These are phyloP conservation scores for Psophia crepitans DNA, from an alignment of 2,113 vertebrate species.

Conservation along the genomic window DNA sequence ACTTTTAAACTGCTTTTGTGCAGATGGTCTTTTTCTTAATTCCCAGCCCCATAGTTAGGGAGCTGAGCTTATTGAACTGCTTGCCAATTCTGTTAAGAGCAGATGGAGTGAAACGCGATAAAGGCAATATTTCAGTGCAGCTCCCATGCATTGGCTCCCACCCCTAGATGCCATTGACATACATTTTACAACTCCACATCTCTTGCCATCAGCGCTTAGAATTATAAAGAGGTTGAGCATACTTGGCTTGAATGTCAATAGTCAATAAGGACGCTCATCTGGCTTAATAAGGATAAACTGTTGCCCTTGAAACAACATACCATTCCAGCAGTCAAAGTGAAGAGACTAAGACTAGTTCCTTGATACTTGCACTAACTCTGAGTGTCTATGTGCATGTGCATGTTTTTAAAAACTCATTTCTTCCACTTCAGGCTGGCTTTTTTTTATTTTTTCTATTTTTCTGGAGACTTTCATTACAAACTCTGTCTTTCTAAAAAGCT, in stretches of 20 bases:
- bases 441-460: background rate
- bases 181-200: background rate
- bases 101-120: conserved; percentile 16
- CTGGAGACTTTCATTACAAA: background rate
- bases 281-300: conserved; percentile 34
- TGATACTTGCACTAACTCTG: background rate
- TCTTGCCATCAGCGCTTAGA: background rate
- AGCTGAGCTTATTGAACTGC: conserved; percentile 20
- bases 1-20: conserved; percentile 35
- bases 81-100: conserved; percentile 51
- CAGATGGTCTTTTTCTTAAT: conserved; percentile 39
- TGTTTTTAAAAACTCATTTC: background rate
- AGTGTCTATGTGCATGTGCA: background rate
- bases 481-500: background rate
- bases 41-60: background rate
- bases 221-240: background rate
- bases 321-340: background rate
- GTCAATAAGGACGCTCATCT: background rate
- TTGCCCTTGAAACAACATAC: conserved; percentile 14
- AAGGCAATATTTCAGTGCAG: conserved; percentile 16
- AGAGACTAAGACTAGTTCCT: background rate
- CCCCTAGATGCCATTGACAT: background rate
- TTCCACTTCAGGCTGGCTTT: background rate
- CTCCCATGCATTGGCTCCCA: background rate
- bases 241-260: conserved; percentile 19